Conservation (phyloP, 2,888 invertebrate genomes). For the Glyphotaelius pellucidus region DNA sequence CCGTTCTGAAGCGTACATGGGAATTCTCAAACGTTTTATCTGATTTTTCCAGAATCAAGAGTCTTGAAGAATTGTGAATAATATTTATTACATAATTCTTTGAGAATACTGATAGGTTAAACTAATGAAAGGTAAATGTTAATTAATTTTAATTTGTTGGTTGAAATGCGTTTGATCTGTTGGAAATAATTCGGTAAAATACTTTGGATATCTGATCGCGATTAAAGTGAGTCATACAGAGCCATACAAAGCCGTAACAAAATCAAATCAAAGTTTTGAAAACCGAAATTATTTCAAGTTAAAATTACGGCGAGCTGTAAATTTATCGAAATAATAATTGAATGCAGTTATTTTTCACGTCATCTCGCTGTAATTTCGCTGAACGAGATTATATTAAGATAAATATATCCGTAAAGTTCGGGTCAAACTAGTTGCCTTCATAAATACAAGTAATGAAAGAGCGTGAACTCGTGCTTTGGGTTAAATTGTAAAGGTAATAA, state of each 20-base stretch:
- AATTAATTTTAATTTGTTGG: background rate
- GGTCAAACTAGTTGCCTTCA: background rate
- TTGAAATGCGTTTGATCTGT: background rate
- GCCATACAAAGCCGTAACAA: background rate
- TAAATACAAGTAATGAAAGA: slow-evolving; percentile 16
- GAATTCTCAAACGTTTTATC: no score
- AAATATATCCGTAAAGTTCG: background rate
- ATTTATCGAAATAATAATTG: background rate
- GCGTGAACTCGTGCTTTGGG: slow-evolving; percentile 27
- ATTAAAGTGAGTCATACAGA: background rate
- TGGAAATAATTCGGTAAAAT: background rate
- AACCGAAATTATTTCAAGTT: background rate
- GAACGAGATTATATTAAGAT: background rate
- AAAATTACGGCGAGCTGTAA: background rate
- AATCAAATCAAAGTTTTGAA: background rate
- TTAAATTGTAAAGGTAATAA: slow-evolving; percentile 45
- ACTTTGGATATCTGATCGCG: background rate
- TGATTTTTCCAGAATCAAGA: background rate
- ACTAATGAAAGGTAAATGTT: background rate
- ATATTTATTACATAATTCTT: background rate
- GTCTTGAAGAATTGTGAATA: background rate
- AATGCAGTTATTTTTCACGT: background rate
- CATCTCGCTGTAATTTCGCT: background rate
- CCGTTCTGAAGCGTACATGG: no score
- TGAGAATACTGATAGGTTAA: background rate